Evolutionary conservation across 2,797 vertebrate genomes (phyloP).

Genomic region (Acanthurus tractus): DNA sequence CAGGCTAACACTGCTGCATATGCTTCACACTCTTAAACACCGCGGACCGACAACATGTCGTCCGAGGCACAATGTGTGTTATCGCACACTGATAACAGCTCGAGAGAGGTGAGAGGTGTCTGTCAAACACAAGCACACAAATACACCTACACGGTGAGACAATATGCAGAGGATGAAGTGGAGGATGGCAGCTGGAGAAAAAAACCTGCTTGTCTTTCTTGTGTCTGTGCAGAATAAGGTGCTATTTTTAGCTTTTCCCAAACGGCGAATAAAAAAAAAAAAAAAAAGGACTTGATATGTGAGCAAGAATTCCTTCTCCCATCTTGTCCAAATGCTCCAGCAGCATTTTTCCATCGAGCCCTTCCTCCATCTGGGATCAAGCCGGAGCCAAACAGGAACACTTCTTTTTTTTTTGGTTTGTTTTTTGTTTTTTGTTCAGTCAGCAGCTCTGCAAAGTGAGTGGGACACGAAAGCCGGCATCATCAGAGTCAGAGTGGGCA

Average conservation of each 20-base stretch:
- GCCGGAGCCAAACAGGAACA: slow-evolving; percentile 54
- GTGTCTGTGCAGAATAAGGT: background rate
- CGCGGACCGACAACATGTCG: slow-evolving; percentile 13
- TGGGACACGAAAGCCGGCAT: slow-evolving; percentile 13
- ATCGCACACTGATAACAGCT: slow-evolving; percentile 34
- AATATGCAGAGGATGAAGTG: slow-evolving; percentile 6
- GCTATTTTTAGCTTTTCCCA: background rate
- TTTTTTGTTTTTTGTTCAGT: slow-evolving; percentile 7
- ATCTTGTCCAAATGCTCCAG: slow-evolving; percentile 26
- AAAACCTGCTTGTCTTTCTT: background rate
- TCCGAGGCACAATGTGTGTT: background rate
- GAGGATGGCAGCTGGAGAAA: no score
- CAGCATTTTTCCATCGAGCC: slow-evolving; percentile 43
- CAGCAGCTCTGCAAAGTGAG: slow-evolving; percentile 17
- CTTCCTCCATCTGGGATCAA: slow-evolving; percentile 42
- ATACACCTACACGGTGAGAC: no score
- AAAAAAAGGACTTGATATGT: no score
- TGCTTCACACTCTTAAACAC: slow-evolving; percentile 36
- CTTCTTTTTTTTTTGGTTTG: background rate
- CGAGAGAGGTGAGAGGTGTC: slow-evolving; percentile 48
- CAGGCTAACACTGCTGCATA: slow-evolving; percentile 39
- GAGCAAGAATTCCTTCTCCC: background rate
- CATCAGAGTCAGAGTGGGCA: slow-evolving; percentile 29
- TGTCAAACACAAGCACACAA: slow-evolving; percentile 16
- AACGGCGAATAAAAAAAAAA: background rate